Percentiles rank a stretch among this genome's conserved stretches.
Evolutionary conservation across 2,113 vertebrate genomes (phyloP).

Genomic region (Cebidichthys violaceus): DNA sequence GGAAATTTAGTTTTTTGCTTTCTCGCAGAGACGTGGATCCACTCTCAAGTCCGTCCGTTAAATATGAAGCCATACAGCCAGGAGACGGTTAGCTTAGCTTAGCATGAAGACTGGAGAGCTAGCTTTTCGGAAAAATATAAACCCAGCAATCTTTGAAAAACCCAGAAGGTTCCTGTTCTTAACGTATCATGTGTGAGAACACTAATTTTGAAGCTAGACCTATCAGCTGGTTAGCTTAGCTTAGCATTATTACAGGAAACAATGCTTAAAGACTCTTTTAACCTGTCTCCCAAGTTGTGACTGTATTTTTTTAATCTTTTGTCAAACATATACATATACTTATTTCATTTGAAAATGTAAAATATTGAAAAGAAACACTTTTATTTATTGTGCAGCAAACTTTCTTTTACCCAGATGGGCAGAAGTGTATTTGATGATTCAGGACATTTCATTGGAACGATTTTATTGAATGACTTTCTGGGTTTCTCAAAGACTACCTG

Average conservation of each 20-base stretch:
- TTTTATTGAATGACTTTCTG: neutral
- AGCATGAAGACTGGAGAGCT: neutral
- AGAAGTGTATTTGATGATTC: neutral
- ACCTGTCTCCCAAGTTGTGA: neutral
- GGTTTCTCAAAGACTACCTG: neutral
- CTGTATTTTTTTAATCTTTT: neutral
- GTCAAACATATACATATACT: neutral
- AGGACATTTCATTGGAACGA: neutral
- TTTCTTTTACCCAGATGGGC: neutral
- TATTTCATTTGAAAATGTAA: neutral
- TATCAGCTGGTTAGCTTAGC: conserved; percentile 2
- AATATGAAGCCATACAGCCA: neutral
- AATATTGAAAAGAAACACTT: neutral
- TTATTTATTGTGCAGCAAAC: neutral
- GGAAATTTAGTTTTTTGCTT: neutral
- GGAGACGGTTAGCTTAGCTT: neutral
- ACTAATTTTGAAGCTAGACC: neutral
- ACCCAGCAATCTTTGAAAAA: neutral
- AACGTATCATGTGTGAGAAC: neutral
- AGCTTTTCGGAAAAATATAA: neutral
- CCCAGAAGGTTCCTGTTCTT: neutral
- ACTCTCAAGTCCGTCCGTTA: neutral
- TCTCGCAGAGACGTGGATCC: neutral
- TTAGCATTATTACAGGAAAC: conserved; percentile 1
- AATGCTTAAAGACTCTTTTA: conserved; percentile 4